Percentiles rank a stretch among this genome's conserved stretches.
Conservation (phyloP, 2,113 vertebrate genomes). For the Brachypteracias leptosomus region DNA sequence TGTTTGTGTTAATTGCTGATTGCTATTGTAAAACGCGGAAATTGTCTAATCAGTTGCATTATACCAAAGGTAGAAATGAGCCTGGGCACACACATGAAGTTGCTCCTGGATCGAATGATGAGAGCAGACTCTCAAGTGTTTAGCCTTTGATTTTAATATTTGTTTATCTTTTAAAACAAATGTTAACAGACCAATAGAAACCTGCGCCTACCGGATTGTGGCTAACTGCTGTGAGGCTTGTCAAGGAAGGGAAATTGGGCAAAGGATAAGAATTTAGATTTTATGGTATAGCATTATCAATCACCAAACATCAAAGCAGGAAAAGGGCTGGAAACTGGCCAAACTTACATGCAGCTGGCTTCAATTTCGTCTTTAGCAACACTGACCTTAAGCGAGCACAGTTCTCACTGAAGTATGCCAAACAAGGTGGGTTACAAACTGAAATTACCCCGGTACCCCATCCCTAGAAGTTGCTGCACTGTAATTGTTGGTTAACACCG, state of each 20-base stretch:
- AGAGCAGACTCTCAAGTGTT: background rate
- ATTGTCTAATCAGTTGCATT: background rate
- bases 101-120: background rate
- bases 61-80: background rate
- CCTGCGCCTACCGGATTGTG: background rate
- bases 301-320: background rate
- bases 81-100: background rate
- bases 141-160: background rate
- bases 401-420: background rate
- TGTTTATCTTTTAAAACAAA: background rate
- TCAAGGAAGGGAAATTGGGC: background rate
- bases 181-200: background rate
- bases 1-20: background rate
- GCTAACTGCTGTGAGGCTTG: background rate
- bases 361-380: background rate
- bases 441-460: no score
- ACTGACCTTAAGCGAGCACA: fast-evolving
- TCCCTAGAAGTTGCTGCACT: background rate
- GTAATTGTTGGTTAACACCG: background rate
- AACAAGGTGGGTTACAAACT: no score
- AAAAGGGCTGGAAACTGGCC: background rate
- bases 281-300: background rate
- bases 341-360: background rate
- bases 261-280: background rate
- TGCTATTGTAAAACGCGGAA: background rate